phyloP scores from a whole-genome alignment of 2,888 invertebrate species.

The Ormyrus nitidulus region DNA sequence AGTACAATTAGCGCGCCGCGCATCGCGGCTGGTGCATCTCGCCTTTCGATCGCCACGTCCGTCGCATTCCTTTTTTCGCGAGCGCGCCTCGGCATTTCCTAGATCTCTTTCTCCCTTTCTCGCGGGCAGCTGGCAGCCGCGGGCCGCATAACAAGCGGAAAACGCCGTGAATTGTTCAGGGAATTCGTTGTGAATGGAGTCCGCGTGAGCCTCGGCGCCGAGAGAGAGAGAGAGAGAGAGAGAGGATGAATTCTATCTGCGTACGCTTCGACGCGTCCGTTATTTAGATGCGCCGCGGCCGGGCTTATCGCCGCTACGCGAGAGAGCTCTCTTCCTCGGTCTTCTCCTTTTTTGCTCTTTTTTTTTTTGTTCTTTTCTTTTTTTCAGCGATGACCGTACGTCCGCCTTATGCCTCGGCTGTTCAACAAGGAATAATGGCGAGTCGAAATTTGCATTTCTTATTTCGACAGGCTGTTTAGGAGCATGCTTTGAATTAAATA shows the following conservation, averaged over 20 bases:
- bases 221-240: too few species aligned
- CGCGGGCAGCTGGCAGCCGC: constrained; percentile 11
- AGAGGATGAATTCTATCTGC: constrained; percentile 49
- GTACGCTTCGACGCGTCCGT: constrained; percentile 47
- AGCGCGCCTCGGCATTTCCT: constrained; percentile 53
- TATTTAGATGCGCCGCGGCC: constrained; percentile 47
- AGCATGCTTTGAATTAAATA: constrained; percentile 20
- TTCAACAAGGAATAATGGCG: constrained; percentile 34
- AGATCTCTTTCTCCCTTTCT: constrained; percentile 25
- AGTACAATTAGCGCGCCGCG: constrained; percentile 45
- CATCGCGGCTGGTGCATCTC: not conserved
- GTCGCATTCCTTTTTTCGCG: constrained; percentile 49
- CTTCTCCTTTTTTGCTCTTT: not conserved
- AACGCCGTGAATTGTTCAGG: constrained; percentile 30
- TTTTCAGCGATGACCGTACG: too few species aligned
- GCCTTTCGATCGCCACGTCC: constrained; percentile 20
- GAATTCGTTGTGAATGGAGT: constrained; percentile 47
- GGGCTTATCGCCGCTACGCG: constrained; percentile 7
- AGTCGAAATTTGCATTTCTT: constrained; percentile 38
- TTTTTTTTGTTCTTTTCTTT: too few species aligned
- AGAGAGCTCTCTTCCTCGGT: not conserved
- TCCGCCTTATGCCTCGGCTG: not conserved
- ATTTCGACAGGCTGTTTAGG: not conserved
- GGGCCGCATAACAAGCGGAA: constrained; percentile 35
- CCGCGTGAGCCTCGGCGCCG: not conserved